Conservation (phyloP, 1,140 invertebrate species). For the Leguminivora glycinivorella region DNA sequence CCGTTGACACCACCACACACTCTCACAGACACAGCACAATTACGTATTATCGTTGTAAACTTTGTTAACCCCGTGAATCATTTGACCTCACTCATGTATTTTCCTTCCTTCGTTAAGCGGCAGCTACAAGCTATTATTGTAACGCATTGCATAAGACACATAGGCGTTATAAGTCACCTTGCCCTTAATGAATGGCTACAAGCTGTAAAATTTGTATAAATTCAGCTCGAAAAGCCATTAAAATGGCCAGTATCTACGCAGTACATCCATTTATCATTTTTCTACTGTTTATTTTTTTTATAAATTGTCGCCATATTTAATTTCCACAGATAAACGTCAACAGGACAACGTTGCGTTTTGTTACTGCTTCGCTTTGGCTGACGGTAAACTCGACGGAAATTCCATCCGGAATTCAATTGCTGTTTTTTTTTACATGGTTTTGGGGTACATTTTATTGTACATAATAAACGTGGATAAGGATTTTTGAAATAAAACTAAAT, state of each 20-base stretch:
- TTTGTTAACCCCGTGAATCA: conserved; percentile 69
- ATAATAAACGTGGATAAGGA: no score
- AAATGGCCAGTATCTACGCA: not conserved
- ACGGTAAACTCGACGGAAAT: no score
- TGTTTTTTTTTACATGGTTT: no score
- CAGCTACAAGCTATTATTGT: conserved; percentile 3
- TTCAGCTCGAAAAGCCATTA: not conserved
- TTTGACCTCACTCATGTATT: conserved; percentile 37
- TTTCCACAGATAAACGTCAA: conserved; percentile 16
- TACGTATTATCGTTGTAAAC: conserved; percentile 48
- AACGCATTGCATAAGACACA: conserved; percentile 15
- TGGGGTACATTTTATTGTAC: no score
- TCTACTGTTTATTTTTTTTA: conserved; percentile 21
- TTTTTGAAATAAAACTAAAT: no score
- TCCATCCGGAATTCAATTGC: no score
- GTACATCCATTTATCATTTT: not conserved
- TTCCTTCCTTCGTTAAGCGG: conserved; percentile 21
- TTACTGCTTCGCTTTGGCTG: not conserved
- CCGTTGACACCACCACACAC: conserved; percentile 34
- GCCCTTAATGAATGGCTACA: not conserved
- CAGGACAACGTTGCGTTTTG: not conserved
- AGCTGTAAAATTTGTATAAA: not conserved
- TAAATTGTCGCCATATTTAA: conserved; percentile 17
- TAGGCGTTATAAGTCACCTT: not conserved
- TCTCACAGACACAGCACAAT: conserved; percentile 42